Evolutionary conservation across 2,888 invertebrate species (phyloP), one percentile per base, ranked within the genome.

Genomic region (Stenolophus ochropezus): DNA sequence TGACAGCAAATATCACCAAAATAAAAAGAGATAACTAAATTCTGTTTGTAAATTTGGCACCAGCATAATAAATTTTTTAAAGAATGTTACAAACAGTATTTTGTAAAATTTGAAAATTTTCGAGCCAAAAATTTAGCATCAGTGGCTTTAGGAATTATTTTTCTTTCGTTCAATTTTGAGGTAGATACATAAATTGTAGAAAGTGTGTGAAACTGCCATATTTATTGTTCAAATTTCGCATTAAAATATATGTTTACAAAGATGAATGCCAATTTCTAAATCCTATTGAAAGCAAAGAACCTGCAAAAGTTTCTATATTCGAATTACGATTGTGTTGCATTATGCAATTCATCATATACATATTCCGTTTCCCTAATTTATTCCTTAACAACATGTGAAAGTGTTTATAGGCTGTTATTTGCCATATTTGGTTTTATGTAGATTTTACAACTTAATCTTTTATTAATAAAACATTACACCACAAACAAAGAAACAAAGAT

Each of bases 381-480:
- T 73, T 73, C 14, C 6, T n/a, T n/a, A 21, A 73, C 47, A 73
- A 47, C 18, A 33, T 49, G 73, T 73, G 73, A 73, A 73, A 47
- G 47, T 73, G 14, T 73, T 73, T 73, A 49, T 73, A 21, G 73
- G 23, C 25, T 47, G 73, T 73, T 47, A 73, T 49, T 73, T 73
- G 21, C 47, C 14, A 49, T 73, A 49, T 49, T 47, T 14, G 23
- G 23, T 14, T 8, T 23, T 73, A 73, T 73, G 73, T 47, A 14
- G 49, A 73, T 73, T 73, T 73, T 73, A 73, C 47, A 73, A 73
- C 73, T 73, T 21, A 73, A 73, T 73, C 73, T 73, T 73, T 73
- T 49, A 23, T 73, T 49, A 49, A 49, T 47, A 73, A 73, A 49
- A 47, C 14, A 14, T 33, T 65, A 61, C 25, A 23, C 14, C 21